Percentiles rank a stretch among this genome's conserved stretches.
Evolutionary conservation across 2,888 invertebrate species (phyloP).

Genomic region (Dicycla oo): DNA sequence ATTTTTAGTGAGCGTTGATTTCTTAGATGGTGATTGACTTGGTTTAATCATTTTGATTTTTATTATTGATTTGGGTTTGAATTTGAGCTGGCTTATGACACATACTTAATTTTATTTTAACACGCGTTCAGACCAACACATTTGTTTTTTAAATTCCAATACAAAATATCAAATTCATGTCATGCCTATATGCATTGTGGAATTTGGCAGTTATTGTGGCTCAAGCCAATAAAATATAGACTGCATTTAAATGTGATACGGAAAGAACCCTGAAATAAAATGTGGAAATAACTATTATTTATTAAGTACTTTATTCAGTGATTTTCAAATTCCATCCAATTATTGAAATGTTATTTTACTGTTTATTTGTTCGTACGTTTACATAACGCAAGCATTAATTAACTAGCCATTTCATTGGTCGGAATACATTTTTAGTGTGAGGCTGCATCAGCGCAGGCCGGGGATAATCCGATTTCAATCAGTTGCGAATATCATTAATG

Average conservation of each 20-base stretch:
- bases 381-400: conserved; percentile 6
- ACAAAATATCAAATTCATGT: neutral
- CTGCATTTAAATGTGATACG: neutral
- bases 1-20: neutral
- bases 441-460: conserved; percentile 40
- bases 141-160: neutral
- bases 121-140: too few species aligned
- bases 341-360: neutral
- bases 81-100: neutral
- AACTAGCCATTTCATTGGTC: conserved; percentile 27
- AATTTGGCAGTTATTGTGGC: neutral
- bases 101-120: neutral
- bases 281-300: neutral
- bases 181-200: neutral
- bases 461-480: conserved; percentile 58
- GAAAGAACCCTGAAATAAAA: neutral
- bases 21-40: neutral
- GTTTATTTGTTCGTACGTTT: neutral
- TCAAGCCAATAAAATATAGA: neutral
- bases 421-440: conserved; percentile 37
- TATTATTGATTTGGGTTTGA: neutral
- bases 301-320: neutral
- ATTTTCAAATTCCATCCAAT: neutral
- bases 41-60: neutral
- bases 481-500: conserved; percentile 58